Base-by-base conservation (phyloP, 1,140 invertebrate species). In the Coboldia fuscipes region DNA sequence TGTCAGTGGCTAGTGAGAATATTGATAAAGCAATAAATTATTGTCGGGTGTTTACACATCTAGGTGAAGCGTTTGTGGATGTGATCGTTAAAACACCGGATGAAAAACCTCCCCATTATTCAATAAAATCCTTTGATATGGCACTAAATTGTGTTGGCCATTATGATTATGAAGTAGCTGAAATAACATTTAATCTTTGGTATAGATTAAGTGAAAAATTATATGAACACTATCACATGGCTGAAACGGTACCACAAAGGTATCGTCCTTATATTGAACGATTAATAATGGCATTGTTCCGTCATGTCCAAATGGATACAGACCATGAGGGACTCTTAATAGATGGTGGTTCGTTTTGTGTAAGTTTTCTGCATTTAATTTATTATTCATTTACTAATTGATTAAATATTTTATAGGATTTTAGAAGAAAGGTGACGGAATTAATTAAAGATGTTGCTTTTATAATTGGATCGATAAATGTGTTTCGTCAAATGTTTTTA, bases 181-280 rank as follows among this genome's bases (percentile, higher is more conserved):
- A 94, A 58, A 88, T 96, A 37, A 94, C 90, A 3, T 98, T 97
- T 50, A 84, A 89, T 54, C 65, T 97, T 33, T 98, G 94, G 94
- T 96, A 93, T 57, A 66, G 83, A 22, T 56, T 97, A 26, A 94
- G 90, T 9, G 93, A 98, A 62, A 75, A 83, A 43, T 56, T 98
- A 1, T 97, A 94, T 53, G 43, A 75, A 74, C 43, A 81, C 92
- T 47, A 73, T 70, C 39, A 72, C 84, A 39, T 62, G 69, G 1
- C 47, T 92, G 2, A 88, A 78, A 17, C 61, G 65, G 26, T 48
- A 78, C 21, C n/a, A n/a, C n/a, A n/a, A n/a, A n/a, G n/a, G n/a
- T 97, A 96, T 50, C 75, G 73, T 45, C 88, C 88, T 0, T 84
- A 93, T 51, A 75, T 96, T 40, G 84, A 94, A 55, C 66, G 84